A percentile compares a stretch with the other conserved stretches of the same genome.
Conservation (phyloP, 2,888 invertebrate species). For the Papilio protenor region DNA sequence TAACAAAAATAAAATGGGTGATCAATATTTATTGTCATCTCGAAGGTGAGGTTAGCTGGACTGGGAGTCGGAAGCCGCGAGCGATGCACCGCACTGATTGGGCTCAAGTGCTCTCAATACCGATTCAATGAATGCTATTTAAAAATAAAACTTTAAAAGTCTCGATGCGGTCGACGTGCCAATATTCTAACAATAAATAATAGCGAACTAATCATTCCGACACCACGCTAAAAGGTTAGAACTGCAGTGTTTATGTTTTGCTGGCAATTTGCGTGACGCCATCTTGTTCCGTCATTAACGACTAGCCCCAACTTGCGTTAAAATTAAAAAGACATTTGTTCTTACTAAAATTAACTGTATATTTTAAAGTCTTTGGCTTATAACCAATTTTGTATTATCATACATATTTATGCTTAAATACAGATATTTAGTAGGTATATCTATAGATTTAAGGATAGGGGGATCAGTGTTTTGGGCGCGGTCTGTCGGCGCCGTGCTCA, state of each 20-base stretch:
- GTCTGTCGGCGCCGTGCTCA: constrained; percentile 40
- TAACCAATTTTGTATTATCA: no score
- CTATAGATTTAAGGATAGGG: not conserved
- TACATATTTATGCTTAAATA: no score
- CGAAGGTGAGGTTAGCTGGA: constrained; percentile 15
- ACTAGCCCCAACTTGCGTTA: not conserved
- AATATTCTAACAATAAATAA: constrained; percentile 31
- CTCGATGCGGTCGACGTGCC: constrained; percentile 3
- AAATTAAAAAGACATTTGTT: no score
- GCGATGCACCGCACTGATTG: constrained; percentile 52
- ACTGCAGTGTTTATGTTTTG: not conserved
- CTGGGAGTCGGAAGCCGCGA: not conserved
- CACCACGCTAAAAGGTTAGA: constrained; percentile 3
- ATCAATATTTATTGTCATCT: not conserved
- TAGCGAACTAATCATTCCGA: constrained; percentile 30
- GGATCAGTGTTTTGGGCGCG: constrained; percentile 7
- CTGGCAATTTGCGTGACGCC: not conserved
- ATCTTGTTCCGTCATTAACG: not conserved
- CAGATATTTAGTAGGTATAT: not conserved
- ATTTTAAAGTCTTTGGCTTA: no score
- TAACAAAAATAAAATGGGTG: not conserved
- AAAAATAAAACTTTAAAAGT: constrained; percentile 36
- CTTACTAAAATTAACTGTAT: no score
- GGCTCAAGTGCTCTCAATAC: constrained; percentile 66
- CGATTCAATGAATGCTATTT: constrained; percentile 55